These are phyloP conservation scores for Perca fluviatilis DNA, from an alignment of 2,113 vertebrate species.

Conservation along the genomic window DNA sequence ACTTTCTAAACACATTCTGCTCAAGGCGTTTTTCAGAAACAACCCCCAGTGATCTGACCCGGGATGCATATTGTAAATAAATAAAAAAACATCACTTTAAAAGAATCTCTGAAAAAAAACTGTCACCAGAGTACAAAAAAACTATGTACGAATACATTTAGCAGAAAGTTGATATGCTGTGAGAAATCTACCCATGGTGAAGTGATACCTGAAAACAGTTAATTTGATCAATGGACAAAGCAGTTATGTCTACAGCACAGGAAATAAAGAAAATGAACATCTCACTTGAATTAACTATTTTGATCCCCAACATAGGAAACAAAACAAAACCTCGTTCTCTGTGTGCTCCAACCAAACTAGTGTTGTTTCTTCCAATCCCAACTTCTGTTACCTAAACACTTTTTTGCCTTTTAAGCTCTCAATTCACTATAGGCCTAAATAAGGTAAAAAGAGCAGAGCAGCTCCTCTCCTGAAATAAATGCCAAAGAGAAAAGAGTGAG, in stretches of 20 bases:
- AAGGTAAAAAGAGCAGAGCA: conserved; percentile 80
- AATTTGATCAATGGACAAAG: conserved; percentile 50
- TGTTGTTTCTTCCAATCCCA: conserved; percentile 22
- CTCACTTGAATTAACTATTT: conserved; percentile 52
- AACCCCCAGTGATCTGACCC: conserved; percentile 35
- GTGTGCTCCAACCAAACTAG: conserved; percentile 43
- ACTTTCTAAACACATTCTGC: conserved; percentile 35
- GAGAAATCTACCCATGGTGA: conserved; percentile 41
- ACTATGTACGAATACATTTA: conserved; percentile 47
- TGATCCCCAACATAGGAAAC: conserved; percentile 54
- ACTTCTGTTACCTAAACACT: conserved; percentile 29
- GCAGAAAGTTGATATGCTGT: conserved; percentile 47
- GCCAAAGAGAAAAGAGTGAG: conserved; percentile 80
- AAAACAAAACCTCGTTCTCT: conserved; percentile 59
- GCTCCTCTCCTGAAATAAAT: conserved; percentile 80
- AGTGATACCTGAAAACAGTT: conserved; percentile 38
- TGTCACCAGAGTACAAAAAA: conserved; percentile 66
- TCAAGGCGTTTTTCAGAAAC: conserved; percentile 31
- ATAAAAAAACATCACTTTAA: conserved; percentile 14
- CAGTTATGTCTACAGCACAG: conserved; percentile 70
- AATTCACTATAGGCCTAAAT: conserved; percentile 84
- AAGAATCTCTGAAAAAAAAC: conserved; percentile 52
- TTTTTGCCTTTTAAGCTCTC: conserved; percentile 41
- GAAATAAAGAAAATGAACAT: conserved; percentile 57
- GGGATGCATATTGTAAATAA: conserved; percentile 42